Conservation (phyloP, 2,113 vertebrate species). For the Stegostoma tigrinum region DNA sequence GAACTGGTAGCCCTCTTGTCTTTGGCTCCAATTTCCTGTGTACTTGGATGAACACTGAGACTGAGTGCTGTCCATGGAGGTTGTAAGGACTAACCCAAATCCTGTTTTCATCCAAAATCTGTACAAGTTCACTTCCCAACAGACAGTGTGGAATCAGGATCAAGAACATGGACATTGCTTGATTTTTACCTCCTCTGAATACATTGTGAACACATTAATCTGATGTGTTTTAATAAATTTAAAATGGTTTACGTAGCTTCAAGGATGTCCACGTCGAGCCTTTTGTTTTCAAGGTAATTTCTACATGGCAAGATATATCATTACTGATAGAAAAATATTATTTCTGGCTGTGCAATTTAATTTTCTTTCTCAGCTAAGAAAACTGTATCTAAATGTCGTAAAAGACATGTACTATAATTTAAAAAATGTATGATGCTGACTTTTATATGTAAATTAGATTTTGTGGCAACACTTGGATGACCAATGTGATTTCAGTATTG, state of each 20-base stretch:
- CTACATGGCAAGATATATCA: not conserved
- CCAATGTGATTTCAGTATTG: not conserved
- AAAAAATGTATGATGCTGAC: not conserved
- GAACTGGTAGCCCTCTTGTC: not conserved
- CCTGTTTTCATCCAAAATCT: not conserved
- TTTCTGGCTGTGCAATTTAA: not conserved
- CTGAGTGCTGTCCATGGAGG: not conserved
- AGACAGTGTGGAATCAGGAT: not conserved
- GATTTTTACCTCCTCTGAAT: not conserved
- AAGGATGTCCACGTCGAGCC: not conserved
- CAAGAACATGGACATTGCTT: not conserved
- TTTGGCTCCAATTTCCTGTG: not conserved
- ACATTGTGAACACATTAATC: not conserved
- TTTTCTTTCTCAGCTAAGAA: slow-evolving; percentile 4
- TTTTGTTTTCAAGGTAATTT: not conserved
- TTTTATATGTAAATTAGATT: not conserved
- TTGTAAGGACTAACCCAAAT: not conserved
- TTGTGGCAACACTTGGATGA: not conserved
- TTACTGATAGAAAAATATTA: not conserved
- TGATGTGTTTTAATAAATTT: not conserved
- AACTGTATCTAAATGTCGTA: not conserved
- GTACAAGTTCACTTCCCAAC: not conserved
- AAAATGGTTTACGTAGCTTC: not conserved
- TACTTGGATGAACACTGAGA: not conserved
- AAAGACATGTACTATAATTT: slow-evolving; percentile 19